Evolutionary conservation across 1,140 invertebrate species (phyloP).

Genomic region (Xylocopa sonorina): DNA sequence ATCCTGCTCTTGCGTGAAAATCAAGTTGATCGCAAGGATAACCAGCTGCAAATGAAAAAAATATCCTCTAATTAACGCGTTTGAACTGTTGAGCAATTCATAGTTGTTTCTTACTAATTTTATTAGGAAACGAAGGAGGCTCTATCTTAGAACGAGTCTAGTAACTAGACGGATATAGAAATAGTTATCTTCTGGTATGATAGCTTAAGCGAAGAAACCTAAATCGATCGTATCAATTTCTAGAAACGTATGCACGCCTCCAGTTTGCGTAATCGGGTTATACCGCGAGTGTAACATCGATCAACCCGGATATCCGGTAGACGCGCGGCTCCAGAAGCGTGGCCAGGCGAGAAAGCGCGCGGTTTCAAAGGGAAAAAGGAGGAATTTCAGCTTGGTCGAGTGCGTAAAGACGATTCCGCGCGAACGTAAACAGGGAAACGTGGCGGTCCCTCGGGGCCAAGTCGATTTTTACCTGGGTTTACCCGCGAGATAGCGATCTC

Average conservation of each 20-base stretch:
- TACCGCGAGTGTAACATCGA: neutral
- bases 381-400: neutral
- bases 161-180: too few relatives aligned
- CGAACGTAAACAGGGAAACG: neutral
- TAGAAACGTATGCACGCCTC: neutral
- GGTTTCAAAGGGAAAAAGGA: neutral
- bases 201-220: too few relatives aligned
- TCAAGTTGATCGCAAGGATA: neutral
- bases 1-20: neutral
- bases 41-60: neutral
- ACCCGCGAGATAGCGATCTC: neutral
- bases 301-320: conserved; percentile 14
- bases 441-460: neutral
- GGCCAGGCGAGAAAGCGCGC: neutral
- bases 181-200: too few relatives aligned
- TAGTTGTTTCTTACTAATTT: too few relatives aligned
- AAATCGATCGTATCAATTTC: conserved; percentile 1
- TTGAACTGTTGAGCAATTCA: neutral
- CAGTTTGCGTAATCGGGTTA: conserved; percentile 34
- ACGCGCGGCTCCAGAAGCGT: neutral
- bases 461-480: neutral
- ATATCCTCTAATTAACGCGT: neutral
- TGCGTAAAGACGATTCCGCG: neutral
- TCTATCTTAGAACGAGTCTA: too few relatives aligned
- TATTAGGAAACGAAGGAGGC: too few relatives aligned